A percentile compares a stretch with the other conserved stretches of the same genome.
Evolutionary conservation across 2,797 vertebrate species (phyloP).

Genomic region (Chelidonichthys spinosus): DNA sequence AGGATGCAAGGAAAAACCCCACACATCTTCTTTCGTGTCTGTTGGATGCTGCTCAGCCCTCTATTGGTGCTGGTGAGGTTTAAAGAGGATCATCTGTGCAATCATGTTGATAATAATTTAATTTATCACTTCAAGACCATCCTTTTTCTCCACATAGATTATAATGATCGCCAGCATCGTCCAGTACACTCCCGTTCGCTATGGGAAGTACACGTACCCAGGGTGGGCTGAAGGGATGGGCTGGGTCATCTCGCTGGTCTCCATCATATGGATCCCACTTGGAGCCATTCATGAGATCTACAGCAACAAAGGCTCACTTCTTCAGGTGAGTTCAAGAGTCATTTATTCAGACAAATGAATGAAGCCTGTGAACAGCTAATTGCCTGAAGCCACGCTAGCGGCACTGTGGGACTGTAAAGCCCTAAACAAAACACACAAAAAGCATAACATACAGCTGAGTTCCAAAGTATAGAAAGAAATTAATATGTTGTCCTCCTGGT

Average conservation of each 20-base stretch:
- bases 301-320: conserved; percentile 75
- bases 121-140: not conserved
- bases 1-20: conserved; percentile 78
- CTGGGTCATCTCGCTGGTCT: conserved; percentile 80
- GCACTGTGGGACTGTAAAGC: not conserved
- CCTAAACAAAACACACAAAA: no score
- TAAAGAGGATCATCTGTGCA: not conserved
- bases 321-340: conserved; percentile 68
- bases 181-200: conserved; percentile 79
- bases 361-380: not conserved
- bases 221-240: conserved; percentile 81
- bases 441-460: not conserved
- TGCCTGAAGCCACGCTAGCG: not conserved
- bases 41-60: conserved; percentile 80
- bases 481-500: not conserved
- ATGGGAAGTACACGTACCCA: conserved; percentile 81
- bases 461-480: not conserved
- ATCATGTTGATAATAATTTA: not conserved
- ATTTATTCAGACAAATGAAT: not conserved
- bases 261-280: conserved; percentile 84
- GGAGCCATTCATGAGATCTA: conserved; percentile 82
- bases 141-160: conserved; percentile 52
- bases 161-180: conserved; percentile 80
- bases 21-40: conserved; percentile 80
- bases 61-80: conserved; percentile 80